Conservation (phyloP, 1,140 invertebrate species). For the Cydia splendana region DNA sequence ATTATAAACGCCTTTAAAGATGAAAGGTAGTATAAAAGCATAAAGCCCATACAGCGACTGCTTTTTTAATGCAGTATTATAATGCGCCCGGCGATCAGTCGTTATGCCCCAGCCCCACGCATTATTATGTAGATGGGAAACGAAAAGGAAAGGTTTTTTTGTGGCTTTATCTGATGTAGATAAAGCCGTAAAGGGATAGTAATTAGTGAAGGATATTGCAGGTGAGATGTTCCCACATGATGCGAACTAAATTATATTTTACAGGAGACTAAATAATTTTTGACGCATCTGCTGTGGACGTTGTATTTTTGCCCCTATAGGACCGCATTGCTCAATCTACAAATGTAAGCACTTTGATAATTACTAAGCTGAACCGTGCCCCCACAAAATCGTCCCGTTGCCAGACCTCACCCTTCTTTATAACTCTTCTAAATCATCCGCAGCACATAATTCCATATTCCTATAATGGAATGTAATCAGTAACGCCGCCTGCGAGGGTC, state of each 20-base stretch:
- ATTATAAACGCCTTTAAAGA: slow-evolving; percentile 47
- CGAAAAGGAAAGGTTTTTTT: slow-evolving; percentile 66
- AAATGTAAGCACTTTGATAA: slow-evolving; percentile 57
- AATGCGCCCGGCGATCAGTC: slow-evolving; percentile 57
- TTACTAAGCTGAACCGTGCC: slow-evolving; percentile 35
- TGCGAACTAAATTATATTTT: slow-evolving; percentile 34
- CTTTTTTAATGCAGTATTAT: slow-evolving; percentile 35
- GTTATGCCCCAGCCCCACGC: slow-evolving; percentile 70
- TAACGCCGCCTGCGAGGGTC: slow-evolving; percentile 54
- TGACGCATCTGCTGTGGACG: slow-evolving; percentile 31
- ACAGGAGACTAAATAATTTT: slow-evolving; percentile 3
- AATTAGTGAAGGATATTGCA: slow-evolving; percentile 64
- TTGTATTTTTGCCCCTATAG: slow-evolving; percentile 28
- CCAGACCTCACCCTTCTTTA: slow-evolving; percentile 7
- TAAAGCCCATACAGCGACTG: background rate
- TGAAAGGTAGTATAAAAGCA: slow-evolving; percentile 17
- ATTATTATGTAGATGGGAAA: slow-evolving; percentile 77
- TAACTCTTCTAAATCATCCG: slow-evolving; percentile 32
- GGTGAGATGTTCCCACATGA: slow-evolving; percentile 65
- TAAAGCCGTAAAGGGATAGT: slow-evolving; percentile 50
- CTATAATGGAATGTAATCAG: slow-evolving; percentile 71
- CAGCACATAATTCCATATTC: slow-evolving; percentile 36
- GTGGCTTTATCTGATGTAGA: slow-evolving; percentile 67
- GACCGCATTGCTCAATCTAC: slow-evolving; percentile 33
- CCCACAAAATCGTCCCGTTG: slow-evolving; percentile 6